Evolutionary conservation across 2,797 vertebrate genomes (phyloP).

Genomic region (Margarornis squamiger): DNA sequence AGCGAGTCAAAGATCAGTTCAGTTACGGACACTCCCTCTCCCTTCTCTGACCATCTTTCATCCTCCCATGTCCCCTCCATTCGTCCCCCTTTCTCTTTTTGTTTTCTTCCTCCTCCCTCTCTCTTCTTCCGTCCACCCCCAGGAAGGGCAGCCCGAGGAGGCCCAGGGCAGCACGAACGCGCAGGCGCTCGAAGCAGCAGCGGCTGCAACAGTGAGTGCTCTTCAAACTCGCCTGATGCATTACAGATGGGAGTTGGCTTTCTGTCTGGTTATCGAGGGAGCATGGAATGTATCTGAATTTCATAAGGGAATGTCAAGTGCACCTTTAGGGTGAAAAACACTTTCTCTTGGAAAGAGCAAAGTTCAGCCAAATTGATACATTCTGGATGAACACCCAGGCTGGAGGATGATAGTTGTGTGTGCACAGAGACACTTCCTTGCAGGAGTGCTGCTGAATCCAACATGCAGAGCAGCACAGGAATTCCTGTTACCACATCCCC

Average conservation of each 20-base stretch:
- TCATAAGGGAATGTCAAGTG: constrained; percentile 30
- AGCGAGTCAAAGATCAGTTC: constrained; percentile 61
- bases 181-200: constrained; percentile 80
- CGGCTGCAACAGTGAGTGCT: constrained; percentile 82
- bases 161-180: constrained; percentile 76
- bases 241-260: constrained; percentile 60
- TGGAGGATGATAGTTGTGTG: constrained; percentile 32
- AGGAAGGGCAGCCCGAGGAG: constrained; percentile 79
- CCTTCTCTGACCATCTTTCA: constrained; percentile 78
- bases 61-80: constrained; percentile 76
- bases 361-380: constrained; percentile 49
- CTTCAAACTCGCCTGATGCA: constrained; percentile 60
- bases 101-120: constrained; percentile 63
- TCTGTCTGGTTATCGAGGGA: constrained; percentile 7
- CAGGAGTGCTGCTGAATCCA: constrained; percentile 39
- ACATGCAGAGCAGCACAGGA: constrained; percentile 9
- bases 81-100: constrained; percentile 68
- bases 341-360: constrained; percentile 68
- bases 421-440: not conserved
- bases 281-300: constrained; percentile 52
- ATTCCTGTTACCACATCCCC: not conserved
- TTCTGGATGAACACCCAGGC: constrained; percentile 38
- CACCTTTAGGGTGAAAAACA: constrained; percentile 56
- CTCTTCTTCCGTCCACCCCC: constrained; percentile 74
- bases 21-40: constrained; percentile 78